Evolutionary conservation across 2,797 vertebrate genomes (phyloP), one percentile per base, ranked within the genome.

Genomic region (Lacerta bilineata): DNA sequence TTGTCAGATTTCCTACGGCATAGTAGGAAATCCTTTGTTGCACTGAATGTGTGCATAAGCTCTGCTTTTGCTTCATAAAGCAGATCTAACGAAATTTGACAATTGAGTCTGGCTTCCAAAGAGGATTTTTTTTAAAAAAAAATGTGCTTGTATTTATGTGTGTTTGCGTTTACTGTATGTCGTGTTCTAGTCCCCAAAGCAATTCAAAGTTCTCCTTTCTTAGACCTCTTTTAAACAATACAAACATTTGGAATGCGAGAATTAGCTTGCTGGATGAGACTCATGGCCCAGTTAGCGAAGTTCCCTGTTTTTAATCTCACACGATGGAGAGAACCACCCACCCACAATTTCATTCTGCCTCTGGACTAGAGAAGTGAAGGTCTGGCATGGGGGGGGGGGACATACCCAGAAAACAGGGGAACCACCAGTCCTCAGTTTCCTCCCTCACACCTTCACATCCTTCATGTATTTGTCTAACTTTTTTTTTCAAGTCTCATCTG

Each of bases 1-100:
- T 94, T 95, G 93, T 94, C 93, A 95, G 90, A 87, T 96, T 95
- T 95, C 94, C 94, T 93, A 91, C 15, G 92, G 95, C 92, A 84
- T 87, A 92, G 82, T 95, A 95, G 94, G 93, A 95, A 95, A 94
- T 91, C 91, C 95, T 94, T 94, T 91, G 82, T 91, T 93, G 86
- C 69, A 55, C 69, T 91, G 80, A 89, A 87, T 92, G 68, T 85
- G 83, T 86, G 78, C 93, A 91, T 94, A 93, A 92, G 89, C 64
- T 94, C 77, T 95, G 90, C 84, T 84, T 94, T 94, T 92, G 91
- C 93, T 95, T 96, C 90, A 90, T 33, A 71, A 91, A 93, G 87
- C 85, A 93, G 86, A 94, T 68, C 82, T 95, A 95, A 95, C 87
- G 72, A 88, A 91, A 94, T 33, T 92, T 93, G 95, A 95, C 95